Base-by-base conservation (phyloP, 1,140 invertebrate species). In the Lepidostoma basale region DNA sequence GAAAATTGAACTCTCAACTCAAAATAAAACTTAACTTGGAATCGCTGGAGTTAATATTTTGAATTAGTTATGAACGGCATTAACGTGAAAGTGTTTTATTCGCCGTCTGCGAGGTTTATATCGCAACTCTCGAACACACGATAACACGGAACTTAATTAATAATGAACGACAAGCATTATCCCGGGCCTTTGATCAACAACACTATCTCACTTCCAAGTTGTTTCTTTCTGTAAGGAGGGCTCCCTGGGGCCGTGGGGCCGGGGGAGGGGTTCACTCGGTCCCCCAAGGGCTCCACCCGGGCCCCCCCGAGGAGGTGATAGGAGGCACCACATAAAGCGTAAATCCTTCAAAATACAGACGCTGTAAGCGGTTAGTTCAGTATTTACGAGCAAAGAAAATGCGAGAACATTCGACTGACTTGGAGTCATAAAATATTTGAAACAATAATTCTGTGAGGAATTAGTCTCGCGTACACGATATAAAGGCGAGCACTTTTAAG, bases 161-260 rank as follows among this genome's bases (percentile, higher is more conserved):
- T 20, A 47, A 47, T 47, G 44, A 47, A 47, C 44, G 44, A 18
- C 20, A 20, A 12, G 20, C 10, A 20, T 47, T 47, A 47, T 47
- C 44, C n/a, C 44, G 44, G 23, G 44, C 20, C 44, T 47, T 47
- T 47, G 44, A 47, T 47, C 14, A 47, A 47, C 44, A 47, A 47
- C 14, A 47, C 44, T 47, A 47, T 47, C 44, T 47, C 44, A 47
- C 20, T 10, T 47, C 10, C 16, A 20, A 47, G 44, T 23, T 20
- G 20, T 47, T 47, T 47, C 44, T 47, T 47, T 47, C 44, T 20
- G 44, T 18, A 12, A 0, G 44, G 14, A 18, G 20, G 20, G 14
- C 14, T 47, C 44, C 16, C 44, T 23, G 20, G 44, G 44, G 44
- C 3, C 10, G n/a, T 18, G 20, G 20, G 44, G 44, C 23, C n/a